These are phyloP conservation scores for Simalia tracyae DNA, from an alignment of 2,797 vertebrate species.

Conservation along the genomic window DNA sequence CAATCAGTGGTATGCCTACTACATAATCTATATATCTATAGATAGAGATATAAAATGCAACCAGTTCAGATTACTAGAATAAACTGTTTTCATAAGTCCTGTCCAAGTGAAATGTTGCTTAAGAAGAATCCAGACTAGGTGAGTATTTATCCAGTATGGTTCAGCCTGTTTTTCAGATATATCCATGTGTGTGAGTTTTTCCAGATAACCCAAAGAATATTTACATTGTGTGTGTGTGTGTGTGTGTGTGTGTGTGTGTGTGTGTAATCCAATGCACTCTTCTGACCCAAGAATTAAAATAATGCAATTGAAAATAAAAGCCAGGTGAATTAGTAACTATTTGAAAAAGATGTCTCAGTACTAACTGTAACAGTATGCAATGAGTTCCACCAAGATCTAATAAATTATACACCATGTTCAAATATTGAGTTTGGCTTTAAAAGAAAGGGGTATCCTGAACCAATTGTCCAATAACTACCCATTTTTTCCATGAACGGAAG, in stretches of 20 bases:
- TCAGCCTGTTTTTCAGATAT: not conserved
- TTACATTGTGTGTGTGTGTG: not conserved
- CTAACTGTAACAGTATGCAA: not conserved
- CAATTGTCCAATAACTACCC: not conserved
- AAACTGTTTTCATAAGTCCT: not conserved
- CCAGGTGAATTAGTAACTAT: not conserved
- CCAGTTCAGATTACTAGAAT: not conserved
- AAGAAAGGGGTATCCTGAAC: not conserved
- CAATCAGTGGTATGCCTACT: not conserved
- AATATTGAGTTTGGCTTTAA: not conserved
- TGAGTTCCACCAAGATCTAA: not conserved
- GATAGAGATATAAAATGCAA: not conserved
- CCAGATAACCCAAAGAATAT: not conserved
- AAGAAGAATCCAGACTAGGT: not conserved
- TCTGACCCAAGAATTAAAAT: not conserved
- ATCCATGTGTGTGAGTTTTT: not conserved
- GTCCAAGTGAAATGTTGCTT: not conserved
- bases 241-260: not conserved
- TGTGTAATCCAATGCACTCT: not conserved
- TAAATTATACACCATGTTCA: not conserved
- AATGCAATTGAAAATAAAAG: not conserved
- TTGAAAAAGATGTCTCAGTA: not conserved
- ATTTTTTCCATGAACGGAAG: not conserved
- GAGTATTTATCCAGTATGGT: not conserved
- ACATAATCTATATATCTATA: not conserved